Evolutionary conservation across 92 coral and sea anemone genomes (phyloP).

Genomic region (Plumapathes pennacea): DNA sequence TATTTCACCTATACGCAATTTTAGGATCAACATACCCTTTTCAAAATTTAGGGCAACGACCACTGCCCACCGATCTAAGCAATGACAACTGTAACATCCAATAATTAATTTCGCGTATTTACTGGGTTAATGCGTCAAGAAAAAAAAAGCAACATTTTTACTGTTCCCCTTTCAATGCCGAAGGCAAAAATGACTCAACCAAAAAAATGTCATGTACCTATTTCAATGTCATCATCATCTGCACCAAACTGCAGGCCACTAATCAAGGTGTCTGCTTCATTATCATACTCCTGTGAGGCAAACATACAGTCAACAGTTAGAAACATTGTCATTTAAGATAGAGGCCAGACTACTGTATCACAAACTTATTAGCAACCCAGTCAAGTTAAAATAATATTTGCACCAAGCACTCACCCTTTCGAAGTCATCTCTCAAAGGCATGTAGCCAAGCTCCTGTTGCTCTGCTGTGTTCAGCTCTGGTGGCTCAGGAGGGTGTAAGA

Average conservation of each 20-base stretch:
- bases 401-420: slow-evolving; percentile 61
- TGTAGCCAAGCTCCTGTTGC: slow-evolving; percentile 94
- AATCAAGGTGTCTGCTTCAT: slow-evolving; percentile 93
- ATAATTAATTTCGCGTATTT: too few relatives aligned
- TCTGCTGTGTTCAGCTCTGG: slow-evolving; percentile 88
- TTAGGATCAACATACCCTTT: too few relatives aligned
- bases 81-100: too few relatives aligned
- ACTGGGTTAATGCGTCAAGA: too few relatives aligned
- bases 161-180: too few relatives aligned
- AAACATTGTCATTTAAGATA: neutral
- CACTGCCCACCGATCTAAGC: too few relatives aligned
- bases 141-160: too few relatives aligned
- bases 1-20: too few relatives aligned
- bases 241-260: slow-evolving; percentile 85
- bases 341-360: neutral
- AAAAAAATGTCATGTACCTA: slow-evolving; percentile 42
- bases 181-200: too few relatives aligned
- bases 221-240: slow-evolving; percentile 94
- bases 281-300: slow-evolving; percentile 81
- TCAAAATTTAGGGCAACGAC: too few relatives aligned
- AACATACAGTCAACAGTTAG: neutral
- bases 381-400: neutral
- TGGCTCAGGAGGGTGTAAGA: slow-evolving; percentile 82
- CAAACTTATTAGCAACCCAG: neutral
- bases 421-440: slow-evolving; percentile 98